Conservation (phyloP, 1,140 invertebrate genomes). For the Triops longicaudatus region DNA sequence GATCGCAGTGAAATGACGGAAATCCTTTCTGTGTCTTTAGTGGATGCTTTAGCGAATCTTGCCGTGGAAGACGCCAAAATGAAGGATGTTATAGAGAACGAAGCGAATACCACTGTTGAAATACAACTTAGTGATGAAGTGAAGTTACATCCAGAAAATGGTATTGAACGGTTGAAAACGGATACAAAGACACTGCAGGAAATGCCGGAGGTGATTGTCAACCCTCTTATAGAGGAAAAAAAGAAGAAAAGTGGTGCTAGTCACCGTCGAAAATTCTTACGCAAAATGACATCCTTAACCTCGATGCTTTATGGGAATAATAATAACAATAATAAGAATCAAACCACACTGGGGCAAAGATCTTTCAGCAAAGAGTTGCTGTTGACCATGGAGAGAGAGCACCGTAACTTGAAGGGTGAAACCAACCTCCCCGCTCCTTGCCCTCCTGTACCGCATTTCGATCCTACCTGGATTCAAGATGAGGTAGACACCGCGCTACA, state of each 20-base stretch:
- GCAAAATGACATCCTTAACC: neutral
- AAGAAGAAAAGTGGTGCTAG: neutral
- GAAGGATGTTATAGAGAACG: neutral
- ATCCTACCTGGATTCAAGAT: neutral
- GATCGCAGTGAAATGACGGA: neutral
- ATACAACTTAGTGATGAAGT: too few species aligned
- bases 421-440: neutral
- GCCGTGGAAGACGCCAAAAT: neutral
- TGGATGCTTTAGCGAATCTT: neutral
- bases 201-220: neutral
- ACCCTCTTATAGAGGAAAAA: neutral
- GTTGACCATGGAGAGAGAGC: neutral
- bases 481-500: neutral
- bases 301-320: neutral
- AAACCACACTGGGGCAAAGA: neutral
- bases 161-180: neutral
- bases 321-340: neutral
- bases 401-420: neutral
- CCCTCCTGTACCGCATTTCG: neutral
- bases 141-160: too few species aligned
- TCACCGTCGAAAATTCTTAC: constrained; percentile 3
- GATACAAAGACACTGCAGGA: neutral
- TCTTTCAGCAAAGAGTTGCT: neutral
- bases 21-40: neutral
- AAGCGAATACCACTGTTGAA: neutral